Base-by-base conservation (phyloP, 2,113 vertebrate species). In the Larimichthys polyactis region DNA sequence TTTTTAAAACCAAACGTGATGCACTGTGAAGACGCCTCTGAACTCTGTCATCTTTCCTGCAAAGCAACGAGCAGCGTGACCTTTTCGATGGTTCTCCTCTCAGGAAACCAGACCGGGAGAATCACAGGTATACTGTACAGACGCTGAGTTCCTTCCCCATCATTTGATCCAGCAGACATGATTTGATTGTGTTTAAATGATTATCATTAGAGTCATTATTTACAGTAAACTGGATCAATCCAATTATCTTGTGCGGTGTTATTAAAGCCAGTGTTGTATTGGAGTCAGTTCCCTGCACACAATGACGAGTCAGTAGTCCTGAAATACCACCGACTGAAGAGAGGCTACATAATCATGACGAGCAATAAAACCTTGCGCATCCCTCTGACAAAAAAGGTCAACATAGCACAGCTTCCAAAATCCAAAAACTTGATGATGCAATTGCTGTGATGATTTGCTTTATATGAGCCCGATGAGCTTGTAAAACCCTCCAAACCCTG, bases 291-390 rank as follows among this genome's bases (percentile, higher is more conserved):
- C 20, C 62, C 64, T 87, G 24, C 58, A 65, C 70, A 84, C 3
- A 17, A 29, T 83, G 72, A 84, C 46, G n/a, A 63, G 72, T 87
- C 72, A 82, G 52, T 57, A 52, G 54, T 27, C 59, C 59, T 68
- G 57, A 85, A 75, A 71, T 36, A 62, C 22, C n/a, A 40, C 44
- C 58, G 46, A 68, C 76, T 69, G 71, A 62, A 69, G 48, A 88
- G 57, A 3, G 70, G 48, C 82, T 43, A 20, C 65, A 77, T 14
- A 29, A 76, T 64, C 27, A 71, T 43, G 68, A 84, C 2, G 3
- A 79, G 24, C 44, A 49, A 44, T 63, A 57, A 79, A 69, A 75
- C 43, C 71, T 68, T 44, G 44, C 5, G 4, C 69, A 19, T 27
- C 3, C 43, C 52, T 40, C 9, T 60, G 40, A 75, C 55, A 20